Base-by-base conservation (phyloP, 1,140 invertebrate genomes). In the Prorops nasuta region DNA sequence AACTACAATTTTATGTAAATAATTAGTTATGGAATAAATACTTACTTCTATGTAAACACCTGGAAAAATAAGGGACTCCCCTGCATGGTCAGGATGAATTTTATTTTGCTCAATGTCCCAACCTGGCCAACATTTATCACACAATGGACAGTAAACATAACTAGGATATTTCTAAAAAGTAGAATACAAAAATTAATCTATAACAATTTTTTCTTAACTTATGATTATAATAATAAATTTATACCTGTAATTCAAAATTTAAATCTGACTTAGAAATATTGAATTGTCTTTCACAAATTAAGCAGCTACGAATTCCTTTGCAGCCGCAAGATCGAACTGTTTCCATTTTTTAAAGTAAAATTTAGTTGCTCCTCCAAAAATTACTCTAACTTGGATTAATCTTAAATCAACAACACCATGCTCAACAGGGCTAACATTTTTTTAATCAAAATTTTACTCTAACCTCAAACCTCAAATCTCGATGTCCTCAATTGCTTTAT, bases 291-390 rank as follows among this genome's bases (percentile, higher is more conserved):
- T 94, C 91, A 76, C 94, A 97, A 52, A 89, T 69, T 21, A 94
- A 78, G 77, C 94, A 96, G 9, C 90, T 90, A 54, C 93, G 81
- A 55, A 91, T 89, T 9, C 93, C 93, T 82, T 96, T 97, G 69
- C 94, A 97, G 16, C 91, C 92, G 78, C 94, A 97, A 1, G 85
- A 80, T 41, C 88, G 74, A 28, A 84, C 79, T 51, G 83, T 86
- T 63, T 87, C 85, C 86, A 89, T 90, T 50, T 51, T 54, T 44
- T 42, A 15, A 4, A n/a, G n/a, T n/a, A n/a, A n/a, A n/a, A n/a
- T n/a, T n/a, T n/a, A n/a, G n/a, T n/a, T n/a, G n/a, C n/a, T n/a
- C n/a, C n/a, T n/a, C n/a, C n/a, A n/a, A n/a, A n/a, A n/a, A n/a
- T n/a, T n/a, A n/a, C n/a, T n/a, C n/a, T n/a, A n/a, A n/a, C n/a